Base-by-base conservation (phyloP, 2,113 vertebrate genomes). In the Sphaerodactylus townsendi region DNA sequence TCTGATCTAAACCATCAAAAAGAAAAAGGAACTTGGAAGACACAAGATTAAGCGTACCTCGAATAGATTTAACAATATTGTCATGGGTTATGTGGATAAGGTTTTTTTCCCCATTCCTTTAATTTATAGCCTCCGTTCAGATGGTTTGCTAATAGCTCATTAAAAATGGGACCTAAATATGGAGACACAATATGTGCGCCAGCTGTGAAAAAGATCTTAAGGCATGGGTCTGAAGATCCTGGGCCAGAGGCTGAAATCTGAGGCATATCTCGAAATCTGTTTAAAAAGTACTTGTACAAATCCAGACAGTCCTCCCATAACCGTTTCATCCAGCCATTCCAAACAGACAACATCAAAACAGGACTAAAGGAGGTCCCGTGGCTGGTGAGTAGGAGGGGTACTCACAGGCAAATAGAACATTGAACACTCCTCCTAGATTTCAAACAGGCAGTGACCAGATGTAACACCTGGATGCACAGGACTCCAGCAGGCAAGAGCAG, bases 231-330 rank as follows among this genome's bases (percentile, higher is more conserved):
- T 69, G 25, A 59, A 44, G 75, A 56, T 84, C 65, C 37, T 59
- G 41, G 65, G 1, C 14, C 48, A 44, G 2, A 59, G 19, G 39
- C 23, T n/a, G 11, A 37, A 28, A 8, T 14, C 14, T 19, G 35
- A 76, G 25, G 28, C 28, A 53, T 53, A n/a, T 10, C 28, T 37
- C 17, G 30, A 1, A 50, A 33, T 15, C 11, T 23, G 5, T 39
- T 53, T 23, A 3, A 33, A 53, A 3, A 39, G 21, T 53, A 19
- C 19, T 53, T 35, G 74, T 82, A 37, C 73, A 84, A 92, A 46
- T 81, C 56, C 65, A 66, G 69, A 82, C 76, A 82, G 46, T 39
- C n/a, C 69, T 74, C 86, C 62, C 69, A 87, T 64, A 64, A 30
- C 65, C 10, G 30, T 56, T 56, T 30, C 59, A 62, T 9, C 5